phyloP scores from a whole-genome alignment of 2,888 invertebrate species.

The Rotaria macrura region DNA sequence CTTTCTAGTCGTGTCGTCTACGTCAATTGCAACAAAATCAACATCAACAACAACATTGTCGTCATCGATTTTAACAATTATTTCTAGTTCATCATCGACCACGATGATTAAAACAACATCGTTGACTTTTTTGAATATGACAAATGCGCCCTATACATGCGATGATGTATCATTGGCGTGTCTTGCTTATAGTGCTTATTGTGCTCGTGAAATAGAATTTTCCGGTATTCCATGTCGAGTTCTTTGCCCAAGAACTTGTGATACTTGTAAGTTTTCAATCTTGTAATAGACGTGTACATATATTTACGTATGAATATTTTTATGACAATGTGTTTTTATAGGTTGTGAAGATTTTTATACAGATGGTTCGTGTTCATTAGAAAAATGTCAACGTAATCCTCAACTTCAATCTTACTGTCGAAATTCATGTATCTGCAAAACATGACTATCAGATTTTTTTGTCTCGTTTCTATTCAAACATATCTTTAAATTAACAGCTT shows the following conservation, averaged over 20 bases:
- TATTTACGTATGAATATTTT: too few relatives aligned
- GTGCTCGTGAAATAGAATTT: not conserved
- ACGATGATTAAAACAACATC: not conserved
- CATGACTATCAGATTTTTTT: not conserved
- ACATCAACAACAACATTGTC: not conserved
- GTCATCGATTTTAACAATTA: not conserved
- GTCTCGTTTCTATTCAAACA: not conserved
- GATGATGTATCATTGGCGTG: not conserved
- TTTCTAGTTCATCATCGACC: not conserved
- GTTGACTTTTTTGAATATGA: not conserved
- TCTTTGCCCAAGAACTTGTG: not conserved
- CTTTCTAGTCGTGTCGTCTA: not conserved
- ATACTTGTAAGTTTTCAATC: not conserved
- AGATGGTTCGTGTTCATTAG: not conserved
- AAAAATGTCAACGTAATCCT: not conserved
- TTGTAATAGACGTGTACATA: not conserved
- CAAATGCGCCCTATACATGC: not conserved
- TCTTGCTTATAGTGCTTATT: not conserved
- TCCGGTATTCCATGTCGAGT: not conserved
- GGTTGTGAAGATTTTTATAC: constrained; percentile 9
- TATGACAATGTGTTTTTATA: not conserved
- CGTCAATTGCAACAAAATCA: not conserved
- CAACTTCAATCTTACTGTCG: not conserved
- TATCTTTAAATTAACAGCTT: not conserved
- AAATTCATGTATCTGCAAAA: not conserved